Evolutionary conservation across 1,140 invertebrate species (phyloP).

Genomic region (Adelges cooleyi): DNA sequence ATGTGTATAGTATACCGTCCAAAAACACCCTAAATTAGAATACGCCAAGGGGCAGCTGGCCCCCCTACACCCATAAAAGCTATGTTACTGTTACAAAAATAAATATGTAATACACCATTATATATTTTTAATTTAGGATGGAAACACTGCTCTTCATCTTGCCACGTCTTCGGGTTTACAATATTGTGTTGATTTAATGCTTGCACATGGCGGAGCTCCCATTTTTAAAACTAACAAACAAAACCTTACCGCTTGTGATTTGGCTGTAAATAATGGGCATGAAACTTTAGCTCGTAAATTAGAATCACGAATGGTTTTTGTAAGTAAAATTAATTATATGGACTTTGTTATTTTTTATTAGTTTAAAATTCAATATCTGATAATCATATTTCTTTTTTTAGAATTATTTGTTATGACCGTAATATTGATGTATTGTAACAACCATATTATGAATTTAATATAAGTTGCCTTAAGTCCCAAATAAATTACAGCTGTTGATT

Average conservation of each 20-base stretch:
- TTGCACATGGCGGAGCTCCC: constrained; percentile 46
- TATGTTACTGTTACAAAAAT: not conserved
- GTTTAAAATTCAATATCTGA: too few species aligned
- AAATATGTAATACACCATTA: constrained; percentile 29
- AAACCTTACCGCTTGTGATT: constrained; percentile 52
- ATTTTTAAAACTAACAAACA: constrained; percentile 53
- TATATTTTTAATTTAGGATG: constrained; percentile 42
- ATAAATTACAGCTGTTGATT: too few species aligned
- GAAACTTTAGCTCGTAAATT: constrained; percentile 51
- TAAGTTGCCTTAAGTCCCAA: too few species aligned
- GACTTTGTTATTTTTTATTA: too few species aligned
- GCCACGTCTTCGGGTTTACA: constrained; percentile 53
- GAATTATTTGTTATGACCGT: too few species aligned
- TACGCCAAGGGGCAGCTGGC: too few species aligned
- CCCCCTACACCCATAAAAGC: not conserved
- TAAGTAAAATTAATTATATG: too few species aligned
- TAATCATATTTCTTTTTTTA: too few species aligned
- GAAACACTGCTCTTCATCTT: constrained; percentile 56
- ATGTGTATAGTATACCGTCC: not conserved
- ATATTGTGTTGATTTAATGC: constrained; percentile 50
- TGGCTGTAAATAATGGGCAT: constrained; percentile 48
- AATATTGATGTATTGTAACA: too few species aligned
- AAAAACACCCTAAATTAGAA: too few species aligned
- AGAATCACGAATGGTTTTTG: constrained; percentile 60
- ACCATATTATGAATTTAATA: too few species aligned